Conservation (phyloP, 2,113 vertebrate genomes). For the Procavia capensis region DNA sequence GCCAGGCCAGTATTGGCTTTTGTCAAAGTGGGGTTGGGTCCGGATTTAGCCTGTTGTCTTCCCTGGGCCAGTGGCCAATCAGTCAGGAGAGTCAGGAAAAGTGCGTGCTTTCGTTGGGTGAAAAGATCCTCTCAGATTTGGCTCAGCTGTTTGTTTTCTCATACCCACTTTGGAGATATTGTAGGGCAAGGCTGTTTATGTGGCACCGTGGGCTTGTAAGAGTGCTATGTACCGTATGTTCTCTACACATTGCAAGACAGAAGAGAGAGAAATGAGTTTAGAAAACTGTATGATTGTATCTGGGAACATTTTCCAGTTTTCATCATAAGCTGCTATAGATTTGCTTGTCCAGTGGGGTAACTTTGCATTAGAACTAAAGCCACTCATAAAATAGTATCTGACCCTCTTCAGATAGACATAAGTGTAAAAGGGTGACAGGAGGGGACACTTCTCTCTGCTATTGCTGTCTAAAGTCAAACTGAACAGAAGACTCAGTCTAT, state of each 20-base stretch:
- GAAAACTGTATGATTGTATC: neutral
- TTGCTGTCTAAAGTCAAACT: constrained; percentile 58
- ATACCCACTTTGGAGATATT: neutral
- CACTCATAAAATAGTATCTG: constrained; percentile 64
- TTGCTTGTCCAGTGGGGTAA: constrained; percentile 43
- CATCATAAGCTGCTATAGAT: neutral
- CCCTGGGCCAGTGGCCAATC: neutral
- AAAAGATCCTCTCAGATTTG: constrained; percentile 18
- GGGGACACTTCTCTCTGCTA: constrained; percentile 18
- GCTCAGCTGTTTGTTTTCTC: neutral
- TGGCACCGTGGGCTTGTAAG: neutral
- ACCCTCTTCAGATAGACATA: constrained; percentile 66
- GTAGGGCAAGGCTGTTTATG: neutral
- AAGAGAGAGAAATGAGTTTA: neutral
- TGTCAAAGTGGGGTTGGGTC: neutral
- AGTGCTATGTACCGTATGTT: neutral
- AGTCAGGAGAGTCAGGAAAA: neutral
- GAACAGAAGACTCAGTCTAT: constrained; percentile 59
- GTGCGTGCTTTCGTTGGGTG: neutral
- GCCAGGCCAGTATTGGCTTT: neutral
- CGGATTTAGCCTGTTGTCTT: neutral
- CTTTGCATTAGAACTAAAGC: constrained; percentile 58
- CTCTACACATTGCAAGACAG: neutral
- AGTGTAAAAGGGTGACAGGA: constrained; percentile 46
- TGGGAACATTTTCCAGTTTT: neutral